Base-by-base conservation (phyloP, 2,113 vertebrate species). In the Chauna torquata region DNA sequence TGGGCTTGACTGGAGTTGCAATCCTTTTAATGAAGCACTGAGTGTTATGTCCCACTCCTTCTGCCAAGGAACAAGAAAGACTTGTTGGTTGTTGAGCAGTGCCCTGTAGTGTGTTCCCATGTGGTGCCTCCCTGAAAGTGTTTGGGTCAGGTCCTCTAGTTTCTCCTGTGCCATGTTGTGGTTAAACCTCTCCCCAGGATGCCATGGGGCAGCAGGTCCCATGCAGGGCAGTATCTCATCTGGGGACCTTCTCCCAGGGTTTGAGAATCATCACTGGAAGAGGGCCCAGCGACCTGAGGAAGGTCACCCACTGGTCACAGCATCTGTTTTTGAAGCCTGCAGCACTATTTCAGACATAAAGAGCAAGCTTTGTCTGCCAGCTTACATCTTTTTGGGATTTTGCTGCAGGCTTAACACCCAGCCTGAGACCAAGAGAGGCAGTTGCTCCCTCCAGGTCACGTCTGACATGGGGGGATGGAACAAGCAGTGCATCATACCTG, bases 361-460 rank as follows among this genome's bases (percentile, higher is more conserved):
- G 72, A 82, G 12, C 55, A 92, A 93, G 13, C 19, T 52, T 69
- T 55, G 20, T 27, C 42, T 54, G 68, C 52, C 25, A 88, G 19
- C 18, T 96, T 58, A 6, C 64, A 22, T 66, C 2, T 20, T 62
- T 40, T 69, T 1, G 16, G 71, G 16, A 7, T 25, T 89, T 96
- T 92, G 86, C 45, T 36, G 44, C 19, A 38, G 55, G 27, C 49
- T 42, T 83, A 76, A 36, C 40, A 27, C 87, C 82, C 42, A 69
- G 86, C 86, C 72, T 97, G 80, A 78, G 52, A 75, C 95, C 66
- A 92, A 76, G 30, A 92, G 85, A 97, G 94, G 94, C 91, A 86
- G 79, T 96, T 94, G 82, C 72, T 77, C 86, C 86, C 95, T 96
- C 49, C 62, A 92, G 93, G 86, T 85, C 92, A 72, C 47, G 28